Evolutionary conservation across 2,888 invertebrate species (phyloP).

Genomic region (Trichogramma evanescens): DNA sequence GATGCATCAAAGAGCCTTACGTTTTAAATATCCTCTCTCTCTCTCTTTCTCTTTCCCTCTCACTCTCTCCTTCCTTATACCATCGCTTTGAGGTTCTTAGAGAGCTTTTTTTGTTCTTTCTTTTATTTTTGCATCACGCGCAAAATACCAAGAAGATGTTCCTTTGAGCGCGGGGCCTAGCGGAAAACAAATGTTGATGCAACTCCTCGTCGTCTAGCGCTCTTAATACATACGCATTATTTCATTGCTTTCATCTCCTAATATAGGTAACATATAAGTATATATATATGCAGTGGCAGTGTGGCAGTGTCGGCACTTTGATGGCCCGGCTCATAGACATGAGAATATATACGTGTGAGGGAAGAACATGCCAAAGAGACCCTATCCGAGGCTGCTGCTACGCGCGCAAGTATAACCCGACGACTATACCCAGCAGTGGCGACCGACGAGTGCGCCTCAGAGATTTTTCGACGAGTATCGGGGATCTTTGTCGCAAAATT

Average conservation of each 20-base stretch:
- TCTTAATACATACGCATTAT: constrained; percentile 14
- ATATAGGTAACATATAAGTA: no score
- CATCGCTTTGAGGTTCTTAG: neutral
- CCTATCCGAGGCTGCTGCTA: no score
- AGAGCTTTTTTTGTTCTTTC: no score
- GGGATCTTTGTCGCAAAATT: no score
- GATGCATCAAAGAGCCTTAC: neutral
- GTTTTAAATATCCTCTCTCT: constrained; percentile 7
- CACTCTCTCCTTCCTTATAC: neutral
- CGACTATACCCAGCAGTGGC: no score
- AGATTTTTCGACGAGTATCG: no score
- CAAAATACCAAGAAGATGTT: neutral
- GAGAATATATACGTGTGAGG: no score
- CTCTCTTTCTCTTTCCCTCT: neutral
- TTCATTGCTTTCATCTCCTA: constrained; percentile 10
- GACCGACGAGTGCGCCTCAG: no score
- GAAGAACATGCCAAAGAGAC: neutral
- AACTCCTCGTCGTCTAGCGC: neutral
- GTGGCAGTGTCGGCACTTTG: neutral
- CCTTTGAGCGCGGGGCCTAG: neutral
- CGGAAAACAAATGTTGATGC: constrained; percentile 16
- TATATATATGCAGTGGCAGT: neutral
- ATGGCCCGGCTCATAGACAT: no score
- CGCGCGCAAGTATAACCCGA: no score
- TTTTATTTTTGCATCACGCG: no score